These are phyloP conservation scores for Galerucella nymphaeae DNA, from an alignment of 2,888 invertebrate genomes.

Conservation along the genomic window DNA sequence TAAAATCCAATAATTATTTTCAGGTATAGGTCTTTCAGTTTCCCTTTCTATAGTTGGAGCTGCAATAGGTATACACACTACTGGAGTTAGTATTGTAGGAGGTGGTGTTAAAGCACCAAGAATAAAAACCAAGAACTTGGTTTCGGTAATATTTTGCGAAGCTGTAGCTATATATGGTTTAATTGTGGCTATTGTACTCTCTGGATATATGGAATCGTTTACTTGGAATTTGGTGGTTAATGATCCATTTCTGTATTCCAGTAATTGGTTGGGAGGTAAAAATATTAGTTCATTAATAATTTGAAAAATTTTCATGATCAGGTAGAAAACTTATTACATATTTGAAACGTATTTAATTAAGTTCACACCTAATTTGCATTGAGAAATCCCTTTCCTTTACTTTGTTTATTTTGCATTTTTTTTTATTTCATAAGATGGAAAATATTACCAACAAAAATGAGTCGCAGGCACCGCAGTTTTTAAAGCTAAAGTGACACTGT, in stretches of 20 bases:
- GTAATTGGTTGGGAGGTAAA: slow-evolving; percentile 77
- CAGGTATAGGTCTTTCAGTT: slow-evolving; percentile 92
- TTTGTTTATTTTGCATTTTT: too few species aligned
- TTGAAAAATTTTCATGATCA: too few species aligned
- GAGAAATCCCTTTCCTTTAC: too few species aligned
- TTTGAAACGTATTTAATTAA: too few species aligned
- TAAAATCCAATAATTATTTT: neutral
- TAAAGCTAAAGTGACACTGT: too few species aligned
- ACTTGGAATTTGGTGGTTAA: slow-evolving; percentile 64
- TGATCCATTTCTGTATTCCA: slow-evolving; percentile 65
- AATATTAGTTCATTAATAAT: neutral
- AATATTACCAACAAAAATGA: too few species aligned
- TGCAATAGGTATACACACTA: slow-evolving; percentile 94
- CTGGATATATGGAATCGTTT: slow-evolving; percentile 75
- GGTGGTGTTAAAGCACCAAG: slow-evolving; percentile 98
- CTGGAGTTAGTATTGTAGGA: slow-evolving; percentile 95
- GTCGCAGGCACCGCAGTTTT: too few species aligned
- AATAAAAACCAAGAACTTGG: slow-evolving; percentile 99
- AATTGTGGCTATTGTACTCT: slow-evolving; percentile 97
- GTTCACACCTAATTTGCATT: too few species aligned
- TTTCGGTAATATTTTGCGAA: slow-evolving; percentile 99
- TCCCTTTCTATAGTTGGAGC: slow-evolving; percentile 97
- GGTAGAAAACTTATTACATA: too few species aligned
- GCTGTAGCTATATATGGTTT: slow-evolving; percentile 99
- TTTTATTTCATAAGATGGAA: too few species aligned